Evolutionary conservation across 1,140 invertebrate species (phyloP).

Genomic region (Drosophila watanabei): DNA sequence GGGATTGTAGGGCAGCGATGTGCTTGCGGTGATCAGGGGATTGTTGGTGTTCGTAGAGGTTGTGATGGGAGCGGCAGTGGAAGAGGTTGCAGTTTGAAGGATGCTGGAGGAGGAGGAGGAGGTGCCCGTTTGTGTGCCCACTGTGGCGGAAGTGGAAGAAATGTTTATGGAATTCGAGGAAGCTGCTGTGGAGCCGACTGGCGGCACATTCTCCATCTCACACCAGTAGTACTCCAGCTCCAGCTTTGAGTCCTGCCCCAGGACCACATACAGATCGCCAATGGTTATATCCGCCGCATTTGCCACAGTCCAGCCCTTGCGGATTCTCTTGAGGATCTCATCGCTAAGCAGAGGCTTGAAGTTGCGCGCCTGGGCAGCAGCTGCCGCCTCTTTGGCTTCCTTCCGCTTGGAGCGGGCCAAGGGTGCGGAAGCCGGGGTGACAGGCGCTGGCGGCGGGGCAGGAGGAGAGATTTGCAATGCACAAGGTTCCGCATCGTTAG

Average conservation of each 20-base stretch:
- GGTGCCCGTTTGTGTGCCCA: not conserved
- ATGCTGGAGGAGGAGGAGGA: not conserved
- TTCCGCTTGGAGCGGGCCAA: constrained; percentile 53
- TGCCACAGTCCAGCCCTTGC: constrained; percentile 92
- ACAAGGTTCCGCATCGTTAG: not conserved
- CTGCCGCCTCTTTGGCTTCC: constrained; percentile 59
- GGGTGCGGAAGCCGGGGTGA: not conserved
- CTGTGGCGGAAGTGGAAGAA: not conserved
- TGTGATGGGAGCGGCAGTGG: not conserved
- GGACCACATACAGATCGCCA: constrained; percentile 96
- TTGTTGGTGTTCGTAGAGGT: not conserved
- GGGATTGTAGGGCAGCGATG: constrained; percentile 71
- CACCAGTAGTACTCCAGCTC: constrained; percentile 94
- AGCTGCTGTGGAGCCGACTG: not conserved
- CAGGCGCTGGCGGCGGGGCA: constrained; percentile 1
- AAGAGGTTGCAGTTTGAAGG: not conserved
- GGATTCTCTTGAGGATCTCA: constrained; percentile 87
- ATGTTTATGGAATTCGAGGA: not conserved
- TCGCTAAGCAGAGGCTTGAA: constrained; percentile 85
- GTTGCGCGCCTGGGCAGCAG: constrained; percentile 49
- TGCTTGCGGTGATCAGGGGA: not conserved
- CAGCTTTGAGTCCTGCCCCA: constrained; percentile 92
- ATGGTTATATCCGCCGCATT: constrained; percentile 92
- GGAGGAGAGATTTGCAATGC: not conserved
- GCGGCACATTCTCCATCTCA: constrained; percentile 44